Base-by-base conservation (phyloP, 53 echinoderm and acorn worm genomes). In the Patiria pectinifera region DNA sequence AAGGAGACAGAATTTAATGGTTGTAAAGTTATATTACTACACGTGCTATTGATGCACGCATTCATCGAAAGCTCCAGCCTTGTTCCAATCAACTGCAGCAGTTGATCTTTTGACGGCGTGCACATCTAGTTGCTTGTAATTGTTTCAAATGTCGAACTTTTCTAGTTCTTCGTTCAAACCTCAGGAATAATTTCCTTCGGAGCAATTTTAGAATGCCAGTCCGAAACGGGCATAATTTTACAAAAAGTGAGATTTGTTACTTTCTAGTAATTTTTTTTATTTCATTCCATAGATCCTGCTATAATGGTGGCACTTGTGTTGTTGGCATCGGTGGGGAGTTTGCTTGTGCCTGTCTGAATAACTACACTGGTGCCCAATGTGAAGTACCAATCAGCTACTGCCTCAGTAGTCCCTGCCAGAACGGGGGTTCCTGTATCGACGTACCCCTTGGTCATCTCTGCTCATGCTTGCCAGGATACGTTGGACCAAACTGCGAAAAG, bases 321-420 rank as follows among this genome's bases (percentile, higher is more conserved):
- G 97, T 96, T 69, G 95, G 95, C 35, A 93, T 92, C 6, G 91
- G 47, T 0, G 79, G 79, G 46, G 5, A 8, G 53, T 97, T 93
- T 85, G 45, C 79, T 25, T 97, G 97, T 71, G 80, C 89, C 22
- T 97, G 97, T 87, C 48, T 77, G 7, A 82, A 87, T 26, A 95
- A 94, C 47, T 97, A 96, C 91, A 94, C 94, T 21, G 95, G 93
- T 24, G 21, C 71, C 22, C 82, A 85, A 84, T 97, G 97, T 78
- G 82, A 95, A 60, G 72, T 62, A 13, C 93, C 93, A 19, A 84
- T 89, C 15, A 70, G 96, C 53, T 92, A 94, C 72, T 97, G 97
- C 85, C 61, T 43, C 11, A 93, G 93, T 23, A 76, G 89, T 16
- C 97, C 97, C 3, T 97, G 97, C 78, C 84, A 71, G 25, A 81